Percentiles rank a stretch among this genome's conserved stretches.
Evolutionary conservation across 2,113 vertebrate genomes (phyloP).

Genomic region (Ia io): DNA sequence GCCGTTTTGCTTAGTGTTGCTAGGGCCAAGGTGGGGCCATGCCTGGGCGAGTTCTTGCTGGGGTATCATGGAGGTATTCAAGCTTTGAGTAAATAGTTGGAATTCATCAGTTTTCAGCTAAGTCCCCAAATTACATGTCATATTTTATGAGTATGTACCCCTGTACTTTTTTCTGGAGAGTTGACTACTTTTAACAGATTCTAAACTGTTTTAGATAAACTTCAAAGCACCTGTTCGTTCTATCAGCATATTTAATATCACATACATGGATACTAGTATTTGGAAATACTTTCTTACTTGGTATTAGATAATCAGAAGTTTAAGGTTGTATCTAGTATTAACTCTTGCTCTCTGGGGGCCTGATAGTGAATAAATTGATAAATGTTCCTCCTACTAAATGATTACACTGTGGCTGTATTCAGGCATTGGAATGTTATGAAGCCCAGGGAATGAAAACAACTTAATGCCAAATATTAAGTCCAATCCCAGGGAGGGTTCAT

Average conservation of each 20-base stretch:
- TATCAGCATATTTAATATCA: background rate
- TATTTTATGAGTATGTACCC: background rate
- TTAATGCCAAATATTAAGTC: background rate
- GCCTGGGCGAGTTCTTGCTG: background rate
- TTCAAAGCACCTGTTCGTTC: background rate
- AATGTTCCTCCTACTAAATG: background rate
- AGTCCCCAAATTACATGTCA: background rate
- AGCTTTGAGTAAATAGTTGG: background rate
- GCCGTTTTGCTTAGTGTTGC: background rate
- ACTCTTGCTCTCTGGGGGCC: background rate
- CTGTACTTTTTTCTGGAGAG: background rate
- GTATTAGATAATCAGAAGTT: background rate
- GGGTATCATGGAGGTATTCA: background rate
- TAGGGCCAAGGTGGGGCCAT: background rate
- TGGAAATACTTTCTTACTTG: conserved; percentile 1
- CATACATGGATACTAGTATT: background rate
- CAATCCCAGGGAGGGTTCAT: background rate
- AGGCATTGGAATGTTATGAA: background rate
- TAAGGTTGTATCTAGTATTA: background rate
- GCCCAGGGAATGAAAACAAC: background rate
- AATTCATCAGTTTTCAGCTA: background rate
- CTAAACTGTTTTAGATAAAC: background rate
- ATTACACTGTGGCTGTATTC: background rate
- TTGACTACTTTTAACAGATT: background rate
- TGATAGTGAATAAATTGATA: background rate